These are phyloP conservation scores for Sesamia inferens DNA, from an alignment of 2,888 invertebrate species.

Conservation along the genomic window DNA sequence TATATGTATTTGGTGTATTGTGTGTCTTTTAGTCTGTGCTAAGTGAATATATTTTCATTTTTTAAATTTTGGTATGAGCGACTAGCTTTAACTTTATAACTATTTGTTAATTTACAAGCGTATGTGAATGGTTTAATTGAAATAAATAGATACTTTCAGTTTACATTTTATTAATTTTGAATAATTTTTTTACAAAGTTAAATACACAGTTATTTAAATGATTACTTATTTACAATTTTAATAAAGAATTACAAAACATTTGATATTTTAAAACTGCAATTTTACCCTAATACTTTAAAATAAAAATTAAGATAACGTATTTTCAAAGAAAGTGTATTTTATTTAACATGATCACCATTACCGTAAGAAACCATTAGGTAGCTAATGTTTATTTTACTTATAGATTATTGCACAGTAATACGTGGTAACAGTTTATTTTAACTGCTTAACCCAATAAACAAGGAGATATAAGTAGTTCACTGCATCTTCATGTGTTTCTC, in stretches of 20 bases:
- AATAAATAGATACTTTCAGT: too few relatives aligned
- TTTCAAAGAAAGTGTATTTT: not conserved
- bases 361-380: conserved; percentile 30
- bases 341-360: conserved; percentile 10
- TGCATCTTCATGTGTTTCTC: not conserved
- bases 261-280: not conserved
- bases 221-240: too few relatives aligned
- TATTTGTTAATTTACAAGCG: too few relatives aligned
- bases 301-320: not conserved
- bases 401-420: conserved; percentile 5
- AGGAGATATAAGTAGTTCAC: not conserved
- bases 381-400: conserved; percentile 21
- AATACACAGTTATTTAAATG: not conserved
- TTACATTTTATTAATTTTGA: too few relatives aligned
- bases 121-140: too few relatives aligned
- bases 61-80: too few relatives aligned
- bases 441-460: not conserved
- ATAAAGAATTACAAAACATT: not conserved
- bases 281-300: not conserved
- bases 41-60: too few relatives aligned
- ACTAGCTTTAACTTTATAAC: too few relatives aligned
- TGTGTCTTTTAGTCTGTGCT: too few relatives aligned
- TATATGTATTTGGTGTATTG: too few relatives aligned
- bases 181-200: not conserved
- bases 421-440: not conserved